Evolutionary conservation across 2,113 vertebrate species (phyloP), one percentile per base, ranked within the genome.

Genomic region (Misgurnus anguillicaudatus): DNA sequence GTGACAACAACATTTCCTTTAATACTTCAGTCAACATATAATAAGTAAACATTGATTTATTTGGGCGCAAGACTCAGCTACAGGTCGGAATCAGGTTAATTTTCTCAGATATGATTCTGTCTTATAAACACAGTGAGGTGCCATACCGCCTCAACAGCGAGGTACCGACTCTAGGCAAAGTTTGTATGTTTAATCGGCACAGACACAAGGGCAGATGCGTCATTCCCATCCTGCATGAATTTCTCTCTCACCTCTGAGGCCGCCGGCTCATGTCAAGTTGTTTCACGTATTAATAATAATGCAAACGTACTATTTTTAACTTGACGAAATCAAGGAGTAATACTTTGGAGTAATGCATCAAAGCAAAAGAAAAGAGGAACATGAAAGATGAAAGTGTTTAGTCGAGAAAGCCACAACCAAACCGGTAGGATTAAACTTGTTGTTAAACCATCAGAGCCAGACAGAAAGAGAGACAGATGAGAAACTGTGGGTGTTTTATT

Each of bases 31-130:
- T 17, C 69, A 58, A 72, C 11, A 72, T 4, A 72, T n/a, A 58
- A 42, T 21, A 14, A 31, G 71, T 17, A 31, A 62, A 47, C 57
- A 17, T 74, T 19, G 13, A 8, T 62, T 74, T 74, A 13, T n/a
- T 13, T 58, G 53, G 53, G n/a, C 58, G 11, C 41, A 64, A 64
- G 45, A 53, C 16, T 75, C 60, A n/a, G n/a, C n/a, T n/a, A n/a
- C n/a, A n/a, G n/a, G n/a, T n/a, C n/a, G n/a, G n/a, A n/a, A 3
- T 75, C 60, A 64, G 60, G 73, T 75, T 75, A 19, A 75, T 75
- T 75, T 51, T 64, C 24, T 24, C 73, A 39, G 24, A 76, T 53
- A 16, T 48, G 61, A 51, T 64, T 36, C 21, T 31, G 41, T 48
- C 63, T 24, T 39, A 55, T 70, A 19, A 41, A n/a, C 31, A 53